phyloP scores from a whole-genome alignment of 92 coral and sea anemone species.

The Isaurus tuberculatus region DNA sequence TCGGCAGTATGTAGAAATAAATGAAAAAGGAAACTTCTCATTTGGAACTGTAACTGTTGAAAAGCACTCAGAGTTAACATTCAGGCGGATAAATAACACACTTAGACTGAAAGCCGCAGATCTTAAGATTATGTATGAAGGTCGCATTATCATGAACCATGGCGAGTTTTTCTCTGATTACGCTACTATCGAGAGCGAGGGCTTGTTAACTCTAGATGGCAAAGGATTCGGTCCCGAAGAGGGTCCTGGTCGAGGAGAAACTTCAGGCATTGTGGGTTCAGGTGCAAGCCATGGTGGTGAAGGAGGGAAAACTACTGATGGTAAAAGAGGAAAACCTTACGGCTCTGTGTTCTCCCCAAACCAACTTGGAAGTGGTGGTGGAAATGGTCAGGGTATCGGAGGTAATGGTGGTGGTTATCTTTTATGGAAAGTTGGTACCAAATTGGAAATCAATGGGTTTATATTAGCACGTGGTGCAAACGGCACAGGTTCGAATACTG shows the following conservation, averaged over 20 bases:
- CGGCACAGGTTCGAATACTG: conserved; percentile 65
- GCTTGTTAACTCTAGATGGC: conserved; percentile 65
- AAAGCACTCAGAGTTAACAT: conserved; percentile 52
- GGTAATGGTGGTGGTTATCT: conserved; percentile 71
- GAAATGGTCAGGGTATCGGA: conserved; percentile 69
- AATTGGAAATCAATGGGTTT: conserved; percentile 63
- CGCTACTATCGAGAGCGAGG: conserved; percentile 69
- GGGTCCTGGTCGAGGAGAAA: conserved; percentile 68
- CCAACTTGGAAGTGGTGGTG: conserved; percentile 75
- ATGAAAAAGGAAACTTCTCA: conserved; percentile 69
- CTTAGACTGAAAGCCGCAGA: conserved; percentile 58
- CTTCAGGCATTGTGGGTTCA: conserved; percentile 60
- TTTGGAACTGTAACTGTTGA: conserved; percentile 71
- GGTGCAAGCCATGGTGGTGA: conserved; percentile 83
- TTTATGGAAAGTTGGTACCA: conserved; percentile 60
- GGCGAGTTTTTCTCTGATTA: conserved; percentile 62
- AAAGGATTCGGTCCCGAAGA: conserved; percentile 63
- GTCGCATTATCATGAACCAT: conserved; percentile 62
- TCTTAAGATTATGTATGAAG: conserved; percentile 66
- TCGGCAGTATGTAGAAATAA: conserved; percentile 63
- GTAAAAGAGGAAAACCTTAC: conserved; percentile 64
- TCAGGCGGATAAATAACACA: conserved; percentile 54
- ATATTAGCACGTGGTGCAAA: conserved; percentile 58
- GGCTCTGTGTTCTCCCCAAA: conserved; percentile 70
- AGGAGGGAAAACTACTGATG: conserved; percentile 56